Conservation (phyloP, 92 coral and sea anemone genomes). For the Palythoa grandiflora region DNA sequence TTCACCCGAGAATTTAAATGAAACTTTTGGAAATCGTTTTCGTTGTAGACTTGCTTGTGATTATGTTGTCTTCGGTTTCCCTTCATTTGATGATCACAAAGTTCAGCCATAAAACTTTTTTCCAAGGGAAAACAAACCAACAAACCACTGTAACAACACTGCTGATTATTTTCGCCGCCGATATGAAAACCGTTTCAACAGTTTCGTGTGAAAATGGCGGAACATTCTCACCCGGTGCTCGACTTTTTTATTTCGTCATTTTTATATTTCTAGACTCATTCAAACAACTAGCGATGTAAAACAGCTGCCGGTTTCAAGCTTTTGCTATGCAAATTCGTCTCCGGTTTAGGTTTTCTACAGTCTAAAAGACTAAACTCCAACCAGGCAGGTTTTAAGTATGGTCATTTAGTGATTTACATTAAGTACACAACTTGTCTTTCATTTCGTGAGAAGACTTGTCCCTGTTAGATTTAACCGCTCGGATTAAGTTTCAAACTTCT, state of each 20-base stretch:
- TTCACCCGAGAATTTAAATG: conserved; percentile 57
- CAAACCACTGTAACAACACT: background rate
- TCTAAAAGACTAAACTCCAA: background rate
- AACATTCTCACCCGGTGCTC: background rate
- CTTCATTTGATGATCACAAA: conserved; percentile 25
- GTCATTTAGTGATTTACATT: background rate
- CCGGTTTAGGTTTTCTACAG: conserved; percentile 30
- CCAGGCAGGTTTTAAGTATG: background rate
- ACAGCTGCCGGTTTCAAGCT: conserved; percentile 13
- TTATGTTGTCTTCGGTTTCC: background rate
- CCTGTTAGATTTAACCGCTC: background rate
- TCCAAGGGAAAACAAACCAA: background rate
- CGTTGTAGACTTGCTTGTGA: conserved; percentile 17
- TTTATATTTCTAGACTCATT: background rate
- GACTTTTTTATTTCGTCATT: background rate
- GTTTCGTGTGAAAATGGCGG: background rate
- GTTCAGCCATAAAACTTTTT: background rate
- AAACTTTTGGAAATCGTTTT: conserved; percentile 41
- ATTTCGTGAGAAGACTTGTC: background rate
- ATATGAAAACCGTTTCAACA: background rate
- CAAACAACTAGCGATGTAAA: conserved; percentile 5
- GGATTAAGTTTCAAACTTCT: background rate
- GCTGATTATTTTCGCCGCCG: background rate
- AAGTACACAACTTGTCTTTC: background rate
- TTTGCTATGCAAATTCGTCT: conserved; percentile 34